These are phyloP conservation scores for Sebastes vulpes DNA, from an alignment of 2,797 vertebrate genomes.

Conservation along the genomic window DNA sequence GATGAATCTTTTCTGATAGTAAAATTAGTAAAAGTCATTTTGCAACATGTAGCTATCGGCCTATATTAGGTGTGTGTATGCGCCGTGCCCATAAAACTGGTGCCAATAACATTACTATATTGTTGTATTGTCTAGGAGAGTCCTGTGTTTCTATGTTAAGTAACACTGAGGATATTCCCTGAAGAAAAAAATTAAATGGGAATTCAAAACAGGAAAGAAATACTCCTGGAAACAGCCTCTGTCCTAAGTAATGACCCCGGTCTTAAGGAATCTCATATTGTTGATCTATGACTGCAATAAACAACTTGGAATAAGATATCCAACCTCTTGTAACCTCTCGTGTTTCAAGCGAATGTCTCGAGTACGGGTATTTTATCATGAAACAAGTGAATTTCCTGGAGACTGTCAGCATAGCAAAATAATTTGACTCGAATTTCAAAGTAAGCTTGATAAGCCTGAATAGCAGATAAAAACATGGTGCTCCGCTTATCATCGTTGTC, in stretches of 20 bases:
- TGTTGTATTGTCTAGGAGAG: neutral
- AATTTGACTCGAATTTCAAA: conserved; percentile 41
- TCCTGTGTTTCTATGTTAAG: no score
- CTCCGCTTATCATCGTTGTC: conserved; percentile 36
- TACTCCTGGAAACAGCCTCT: neutral
- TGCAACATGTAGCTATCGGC: no score
- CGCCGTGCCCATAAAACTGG: neutral
- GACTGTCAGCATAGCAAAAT: conserved; percentile 36
- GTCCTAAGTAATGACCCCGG: neutral
- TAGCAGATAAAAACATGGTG: conserved; percentile 38
- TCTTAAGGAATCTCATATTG: neutral
- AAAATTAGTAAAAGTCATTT: no score
- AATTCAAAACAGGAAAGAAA: neutral
- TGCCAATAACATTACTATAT: neutral
- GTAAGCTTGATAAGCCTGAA: conserved; percentile 31
- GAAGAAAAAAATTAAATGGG: neutral
- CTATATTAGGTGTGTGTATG: no score
- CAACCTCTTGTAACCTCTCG: neutral
- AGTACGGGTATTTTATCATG: neutral
- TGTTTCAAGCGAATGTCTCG: conserved; percentile 12
- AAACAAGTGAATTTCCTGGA: conserved; percentile 27
- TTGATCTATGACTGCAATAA: neutral
- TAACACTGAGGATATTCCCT: neutral
- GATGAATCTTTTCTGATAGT: no score
- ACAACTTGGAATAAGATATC: neutral